Base-by-base conservation (phyloP, 2,888 invertebrate genomes). In the Deladenus siricidicola region DNA sequence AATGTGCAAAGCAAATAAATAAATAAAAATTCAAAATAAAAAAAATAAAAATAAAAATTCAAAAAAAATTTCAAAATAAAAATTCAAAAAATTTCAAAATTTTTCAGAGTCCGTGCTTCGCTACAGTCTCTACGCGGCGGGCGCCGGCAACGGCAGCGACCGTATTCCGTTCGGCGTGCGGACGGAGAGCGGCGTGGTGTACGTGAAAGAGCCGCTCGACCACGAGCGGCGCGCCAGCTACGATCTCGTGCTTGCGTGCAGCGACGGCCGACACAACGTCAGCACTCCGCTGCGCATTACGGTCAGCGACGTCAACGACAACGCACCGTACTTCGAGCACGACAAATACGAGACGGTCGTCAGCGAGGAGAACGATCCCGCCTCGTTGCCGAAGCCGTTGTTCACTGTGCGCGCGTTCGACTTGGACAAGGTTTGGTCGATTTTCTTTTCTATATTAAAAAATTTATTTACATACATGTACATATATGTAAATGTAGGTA, bases 261-360 rank as follows among this genome's bases (percentile, higher is more conserved):
- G 65, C 30, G 65, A 65, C 34, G 65, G 63, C n/a, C 28, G 42
- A 62, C 83, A 84, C 60, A 86, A 86, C 17, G 83, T 89, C 26
- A 84, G 87, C 4, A 89, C 90, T 1, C 89, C 89, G 73, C 86
- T 89, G 0, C 88, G 89, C 8, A 86, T 70, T 30, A 43, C 54
- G 23, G 57, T 80, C 3, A 70, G 75, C n/a, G 80, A 81, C 61
- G 79, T 81, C 49, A 81, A 81, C 67, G 81, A 81, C 62, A 79
- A 80, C 56, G 76, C 79, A 10, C 81, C 81, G 4, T 69, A 73
- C 34, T 81, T 81, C 63, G 75, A 76, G 42, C 67, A 69, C 52
- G 65, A 68, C 57, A 56, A 62, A 19, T 78, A 79, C 60, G 64
- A 63, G 44, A 68, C 70, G 10, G 69, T 70, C 8, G 67, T 79